Evolutionary conservation across 2,797 vertebrate genomes (phyloP).

Genomic region (Lepilemur ruficaudatus): DNA sequence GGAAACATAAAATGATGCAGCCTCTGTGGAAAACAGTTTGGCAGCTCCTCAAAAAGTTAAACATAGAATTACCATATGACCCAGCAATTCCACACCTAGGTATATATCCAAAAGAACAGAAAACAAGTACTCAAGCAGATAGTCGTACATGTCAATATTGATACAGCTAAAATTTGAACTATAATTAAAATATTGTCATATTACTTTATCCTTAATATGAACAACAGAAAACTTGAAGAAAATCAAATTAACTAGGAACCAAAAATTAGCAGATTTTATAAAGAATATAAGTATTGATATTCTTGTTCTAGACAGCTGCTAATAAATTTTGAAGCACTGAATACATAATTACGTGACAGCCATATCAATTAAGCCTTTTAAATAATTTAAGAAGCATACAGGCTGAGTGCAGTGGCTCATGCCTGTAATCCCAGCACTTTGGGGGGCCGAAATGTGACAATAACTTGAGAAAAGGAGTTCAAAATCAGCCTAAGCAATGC

Average conservation of each 20-base stretch:
- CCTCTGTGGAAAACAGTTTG: neutral
- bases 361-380: neutral
- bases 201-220: neutral
- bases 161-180: neutral
- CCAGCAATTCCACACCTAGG: neutral
- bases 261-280: slow-evolving; percentile 16
- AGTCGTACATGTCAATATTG: neutral
- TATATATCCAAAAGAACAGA: neutral
- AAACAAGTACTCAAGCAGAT: neutral
- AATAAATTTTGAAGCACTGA: slow-evolving; percentile 14
- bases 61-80: neutral
- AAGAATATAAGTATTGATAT: neutral
- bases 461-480: neutral
- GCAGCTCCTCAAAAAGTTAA: neutral
- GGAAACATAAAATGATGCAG: neutral
- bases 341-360: neutral
- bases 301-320: neutral
- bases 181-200: slow-evolving; percentile 13
- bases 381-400: neutral
- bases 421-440: neutral
- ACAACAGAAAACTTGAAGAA: neutral
- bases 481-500: neutral
- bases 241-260: neutral
- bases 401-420: neutral
- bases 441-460: neutral